Percentiles rank a stretch among this genome's conserved stretches.
These are phyloP conservation scores for Enteromius anoplus DNA, from an alignment of 2,797 vertebrate species.

Conservation along the genomic window DNA sequence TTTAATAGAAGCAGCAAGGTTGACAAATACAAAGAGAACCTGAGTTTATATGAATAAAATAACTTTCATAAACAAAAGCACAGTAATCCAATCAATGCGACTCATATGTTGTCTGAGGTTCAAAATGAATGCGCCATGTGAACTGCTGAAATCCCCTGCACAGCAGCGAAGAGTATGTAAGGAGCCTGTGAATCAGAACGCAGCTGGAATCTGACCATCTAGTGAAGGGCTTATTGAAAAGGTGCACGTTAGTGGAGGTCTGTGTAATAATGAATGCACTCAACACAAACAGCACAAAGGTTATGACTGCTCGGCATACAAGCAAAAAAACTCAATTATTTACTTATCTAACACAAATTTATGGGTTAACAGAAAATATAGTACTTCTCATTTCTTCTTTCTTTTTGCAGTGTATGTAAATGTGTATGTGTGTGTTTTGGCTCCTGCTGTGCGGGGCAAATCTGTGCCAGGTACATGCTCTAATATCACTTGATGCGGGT, in stretches of 20 bases:
- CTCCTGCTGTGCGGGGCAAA: constrained; percentile 31
- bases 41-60: neutral
- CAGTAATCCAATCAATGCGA: neutral
- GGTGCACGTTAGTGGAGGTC: neutral
- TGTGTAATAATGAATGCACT: neutral
- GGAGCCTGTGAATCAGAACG: neutral
- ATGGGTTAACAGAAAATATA: neutral
- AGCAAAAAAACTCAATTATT: neutral
- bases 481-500: neutral
- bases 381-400: constrained; percentile 19
- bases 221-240: constrained; percentile 8
- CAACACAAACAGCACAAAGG: constrained; percentile 27
- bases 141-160: constrained; percentile 7
- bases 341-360: constrained; percentile 33
- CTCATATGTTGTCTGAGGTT: neutral
- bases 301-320: neutral
- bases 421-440: constrained; percentile 11
- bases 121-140: neutral
- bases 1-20: no score
- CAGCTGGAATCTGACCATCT: constrained; percentile 20
- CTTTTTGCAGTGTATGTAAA: neutral
- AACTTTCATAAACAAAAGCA: neutral
- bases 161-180: neutral
- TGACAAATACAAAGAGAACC: neutral
- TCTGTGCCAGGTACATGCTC: constrained; percentile 32